A percentile compares a stretch with the other conserved stretches of the same genome.
These are phyloP conservation scores for roundworm (Caenorhabditis elegans) DNA, from an alignment of 1,140 invertebrate species.

Conservation along the genomic window WBcel235 BX284604.4:11585501-11586000, in stretches of 20 bases:
- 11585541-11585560: neutral
- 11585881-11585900: neutral
- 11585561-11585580: constrained; percentile 1
- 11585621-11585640: neutral
- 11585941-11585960: neutral
- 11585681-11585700: neutral
- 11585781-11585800: constrained; percentile 11
- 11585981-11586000: neutral
- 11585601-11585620: constrained; percentile 9
- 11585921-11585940: neutral
- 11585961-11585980: neutral
- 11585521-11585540: neutral
- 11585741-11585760: neutral
- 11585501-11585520: neutral
- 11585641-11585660: neutral
- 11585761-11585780: neutral
- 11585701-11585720: neutral
- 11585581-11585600: constrained; percentile 19
- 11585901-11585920: constrained; percentile 11
- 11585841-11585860: constrained; percentile 26
- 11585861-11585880: constrained; percentile 8
- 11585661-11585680: neutral
- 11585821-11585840: neutral
- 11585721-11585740: neutral
- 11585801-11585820: neutral